Evolutionary conservation across 2,797 vertebrate genomes (phyloP).

Genomic region (Novumbra hubbsi): DNA sequence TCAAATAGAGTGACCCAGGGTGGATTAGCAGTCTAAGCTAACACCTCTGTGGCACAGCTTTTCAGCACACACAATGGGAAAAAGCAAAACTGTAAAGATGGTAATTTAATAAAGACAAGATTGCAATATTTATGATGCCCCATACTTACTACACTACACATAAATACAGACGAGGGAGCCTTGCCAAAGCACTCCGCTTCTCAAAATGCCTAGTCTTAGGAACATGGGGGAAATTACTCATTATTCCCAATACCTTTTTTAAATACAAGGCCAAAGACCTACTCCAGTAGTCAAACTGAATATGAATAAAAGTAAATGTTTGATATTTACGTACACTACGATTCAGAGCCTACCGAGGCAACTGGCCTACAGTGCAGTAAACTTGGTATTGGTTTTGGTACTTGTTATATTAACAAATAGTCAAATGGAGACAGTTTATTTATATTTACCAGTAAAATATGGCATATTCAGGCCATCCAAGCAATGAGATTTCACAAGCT

Average conservation of each 20-base stretch:
- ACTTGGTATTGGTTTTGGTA: background rate
- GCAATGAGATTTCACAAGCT: background rate
- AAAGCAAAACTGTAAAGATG: too few species aligned
- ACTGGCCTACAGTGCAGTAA: conserved; percentile 1
- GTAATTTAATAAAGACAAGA: too few species aligned
- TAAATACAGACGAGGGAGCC: background rate
- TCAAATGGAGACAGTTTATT: background rate
- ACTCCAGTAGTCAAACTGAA: conserved; percentile 33
- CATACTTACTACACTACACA: background rate
- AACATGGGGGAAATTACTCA: conserved; percentile 31
- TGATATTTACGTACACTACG: too few species aligned
- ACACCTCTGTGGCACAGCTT: too few species aligned
- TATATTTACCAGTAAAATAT: background rate
- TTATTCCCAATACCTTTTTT: conserved; percentile 43
- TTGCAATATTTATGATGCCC: background rate
- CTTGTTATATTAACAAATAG: background rate
- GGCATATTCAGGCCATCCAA: conserved; percentile 7
- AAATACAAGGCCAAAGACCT: conserved; percentile 50
- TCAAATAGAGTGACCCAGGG: too few species aligned
- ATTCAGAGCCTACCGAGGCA: conserved; percentile 25
- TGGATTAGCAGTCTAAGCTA: too few species aligned
- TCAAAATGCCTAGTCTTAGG: conserved; percentile 17
- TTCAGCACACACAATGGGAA: too few species aligned
- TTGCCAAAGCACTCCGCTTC: conserved; percentile 7
- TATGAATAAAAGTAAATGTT: conserved; percentile 37